Conservation (phyloP, 2,888 invertebrate genomes). For the Protodeltote pygarga region DNA sequence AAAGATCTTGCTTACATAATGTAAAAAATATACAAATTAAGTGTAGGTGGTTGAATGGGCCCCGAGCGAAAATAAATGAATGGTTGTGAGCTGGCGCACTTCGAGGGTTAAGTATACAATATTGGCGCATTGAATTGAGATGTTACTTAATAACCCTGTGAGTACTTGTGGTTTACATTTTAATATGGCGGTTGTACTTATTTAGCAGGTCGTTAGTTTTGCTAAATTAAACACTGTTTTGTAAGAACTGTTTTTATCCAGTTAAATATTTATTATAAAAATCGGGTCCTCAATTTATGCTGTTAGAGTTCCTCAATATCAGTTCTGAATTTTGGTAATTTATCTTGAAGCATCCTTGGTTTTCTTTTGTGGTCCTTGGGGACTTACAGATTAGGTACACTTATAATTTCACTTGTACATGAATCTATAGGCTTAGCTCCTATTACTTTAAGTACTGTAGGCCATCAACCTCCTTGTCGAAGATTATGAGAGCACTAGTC, state of each 20-base stretch:
- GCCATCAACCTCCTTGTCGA: no score
- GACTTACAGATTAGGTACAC: no score
- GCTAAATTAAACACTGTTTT: constrained; percentile 1
- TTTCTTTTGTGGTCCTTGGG: no score
- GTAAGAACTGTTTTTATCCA: background rate
- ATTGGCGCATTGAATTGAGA: constrained; percentile 69
- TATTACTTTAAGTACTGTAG: no score
- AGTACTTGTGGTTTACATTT: constrained; percentile 36
- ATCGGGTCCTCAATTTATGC: no score
- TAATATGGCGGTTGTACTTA: constrained; percentile 26
- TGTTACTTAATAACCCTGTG: constrained; percentile 58
- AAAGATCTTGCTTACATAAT: constrained; percentile 73
- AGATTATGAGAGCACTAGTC: no score
- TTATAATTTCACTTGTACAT: no score
- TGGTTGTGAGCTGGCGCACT: constrained; percentile 45
- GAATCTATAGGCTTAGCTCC: no score
- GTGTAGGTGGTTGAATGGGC: constrained; percentile 79
- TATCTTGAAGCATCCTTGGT: no score
- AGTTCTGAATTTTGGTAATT: no score
- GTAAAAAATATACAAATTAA: constrained; percentile 81
- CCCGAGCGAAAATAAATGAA: constrained; percentile 67
- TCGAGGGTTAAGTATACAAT: constrained; percentile 67
- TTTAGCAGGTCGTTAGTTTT: constrained; percentile 19
- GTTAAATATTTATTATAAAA: no score
- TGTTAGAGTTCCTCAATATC: no score